A percentile compares a stretch with the other conserved stretches of the same genome.
Evolutionary conservation across 2,888 invertebrate genomes (phyloP).

Genomic region (Platycheirus albimanus): DNA sequence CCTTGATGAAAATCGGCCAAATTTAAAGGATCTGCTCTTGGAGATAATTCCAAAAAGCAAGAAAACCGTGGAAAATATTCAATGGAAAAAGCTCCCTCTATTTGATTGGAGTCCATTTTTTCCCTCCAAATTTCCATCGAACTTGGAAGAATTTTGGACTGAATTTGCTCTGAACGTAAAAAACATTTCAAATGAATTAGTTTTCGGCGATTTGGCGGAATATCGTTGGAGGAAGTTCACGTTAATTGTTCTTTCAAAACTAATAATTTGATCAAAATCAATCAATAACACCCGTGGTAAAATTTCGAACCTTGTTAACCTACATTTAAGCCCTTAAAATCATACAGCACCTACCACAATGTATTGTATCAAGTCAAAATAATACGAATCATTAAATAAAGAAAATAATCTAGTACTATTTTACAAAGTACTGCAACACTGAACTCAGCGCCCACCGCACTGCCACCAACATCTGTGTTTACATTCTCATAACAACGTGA

Average conservation of each 20-base stretch:
- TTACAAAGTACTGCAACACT: conserved; percentile 53
- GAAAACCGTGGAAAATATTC: neutral
- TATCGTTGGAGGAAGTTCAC: too few relatives aligned
- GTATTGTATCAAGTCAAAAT: neutral
- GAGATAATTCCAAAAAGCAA: conserved; percentile 12
- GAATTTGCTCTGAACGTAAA: conserved; percentile 20
- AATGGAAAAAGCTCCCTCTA: neutral
- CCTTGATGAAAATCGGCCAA: neutral
- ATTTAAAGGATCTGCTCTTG: conserved; percentile 10
- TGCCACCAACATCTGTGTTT: conserved; percentile 54
- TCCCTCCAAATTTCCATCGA: conserved; percentile 14
- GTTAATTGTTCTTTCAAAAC: too few relatives aligned
- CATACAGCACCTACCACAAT: too few relatives aligned
- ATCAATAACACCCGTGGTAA: too few relatives aligned
- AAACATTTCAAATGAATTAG: conserved; percentile 6
- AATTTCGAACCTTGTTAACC: too few relatives aligned
- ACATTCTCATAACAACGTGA: conserved; percentile 62
- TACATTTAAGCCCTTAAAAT: too few relatives aligned
- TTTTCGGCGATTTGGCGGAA: conserved; percentile 14
- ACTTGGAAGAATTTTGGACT: conserved; percentile 12
- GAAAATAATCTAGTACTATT: conserved; percentile 4
- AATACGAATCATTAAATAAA: neutral
- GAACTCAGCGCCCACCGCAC: conserved; percentile 22
- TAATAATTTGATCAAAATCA: too few relatives aligned
- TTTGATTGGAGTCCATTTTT: neutral